Base-by-base conservation (phyloP, 2,888 invertebrate species). In the Apamea crenata region DNA sequence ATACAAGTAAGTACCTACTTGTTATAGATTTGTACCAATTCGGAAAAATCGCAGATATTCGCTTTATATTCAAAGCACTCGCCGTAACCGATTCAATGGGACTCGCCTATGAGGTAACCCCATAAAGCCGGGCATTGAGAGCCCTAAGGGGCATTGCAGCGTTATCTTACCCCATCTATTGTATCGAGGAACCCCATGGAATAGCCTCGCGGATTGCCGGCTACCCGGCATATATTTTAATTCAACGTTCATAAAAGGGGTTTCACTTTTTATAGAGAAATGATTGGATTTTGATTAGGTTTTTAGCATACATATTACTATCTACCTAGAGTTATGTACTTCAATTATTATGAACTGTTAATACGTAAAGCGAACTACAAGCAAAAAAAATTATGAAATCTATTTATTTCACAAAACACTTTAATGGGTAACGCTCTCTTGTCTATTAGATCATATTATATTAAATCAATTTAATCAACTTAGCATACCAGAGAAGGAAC, bases 81-180 rank as follows among this genome's bases (percentile, higher is more conserved):
- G 66, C 68, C 71, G 67, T 72, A 74, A 78, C 71, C 65, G 12
- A 72, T 86, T 82, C 56, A 83, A 82, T 78, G 44, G 74, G 74
- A 36, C 66, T 83, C 32, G 70, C 56, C 66, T 70, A 65, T 83
- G 66, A 76, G 59, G 79, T 36, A 72, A 68, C 77, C 78, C 67
- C 74, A 88, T 86, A 86, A 84, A 86, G 29, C 70, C 56, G 75
- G 59, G 69, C 56, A 79, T 78, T 83, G 74, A 76, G 32, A 78
- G 74, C 71, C 77, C 75, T 88, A 69, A 75, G 83, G 81, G 80
- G 80, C 56, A 73, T 63, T 81, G 74, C 70, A 74, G 77, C 82
- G 76, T 74, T 87, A 87, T 88, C 84, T 69, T 76, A 61, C 68
- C 76, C 63, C 87, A 82, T 84, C 77, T 82, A 76, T 84, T 65